Evolutionary conservation across 2,113 vertebrate species (phyloP), one percentile per base, ranked within the genome.

Genomic region (Cryptotis parvus): DNA sequence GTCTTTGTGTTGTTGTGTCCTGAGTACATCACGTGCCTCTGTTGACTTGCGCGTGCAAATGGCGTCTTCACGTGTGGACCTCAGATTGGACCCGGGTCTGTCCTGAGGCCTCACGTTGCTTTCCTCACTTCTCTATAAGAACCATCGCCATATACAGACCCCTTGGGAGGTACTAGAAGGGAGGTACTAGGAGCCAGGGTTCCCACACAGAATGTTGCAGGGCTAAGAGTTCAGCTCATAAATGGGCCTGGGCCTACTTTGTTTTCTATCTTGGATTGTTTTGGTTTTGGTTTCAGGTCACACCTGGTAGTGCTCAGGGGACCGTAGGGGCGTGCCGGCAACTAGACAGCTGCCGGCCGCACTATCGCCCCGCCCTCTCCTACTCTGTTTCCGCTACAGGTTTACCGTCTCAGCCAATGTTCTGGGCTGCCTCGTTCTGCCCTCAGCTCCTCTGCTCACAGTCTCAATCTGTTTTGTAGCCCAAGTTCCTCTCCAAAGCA

Each of bases 401-500:
- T 63, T 78, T 83, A 79, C 27, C 63, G 24, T 65, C 85, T 83
- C 22, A 37, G 33, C 41, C 33, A 16, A 10, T 87, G 24, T 68
- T 74, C 61, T 0, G 5, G 76, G 35, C 27, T 79, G 10, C 22
- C 15, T 76, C 52, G 1, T 3, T 26, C 52, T 65, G 43, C 37
- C 43, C 76, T 43, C n/a, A 78, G 85, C 70, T 20, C 33, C 70
- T 83, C 58, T 69, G 77, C 66, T 94, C 52, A 94, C 0, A 69
- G 52, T 75, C 37, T 3, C 87, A 0, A 58, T 89, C 55, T 82
- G 0, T 81, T 14, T 93, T 94, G 20, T 95, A 99, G 99, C 99
- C 99, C 49, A 99, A 99, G 95, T 99, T 99, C 97, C 97, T 99
- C 88, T 99, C 99, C 68, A 99, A 99, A 96, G 98, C 98, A 0